phyloP scores from a whole-genome alignment of 2,888 invertebrate genomes.

The Drosophila anceps region DNA sequence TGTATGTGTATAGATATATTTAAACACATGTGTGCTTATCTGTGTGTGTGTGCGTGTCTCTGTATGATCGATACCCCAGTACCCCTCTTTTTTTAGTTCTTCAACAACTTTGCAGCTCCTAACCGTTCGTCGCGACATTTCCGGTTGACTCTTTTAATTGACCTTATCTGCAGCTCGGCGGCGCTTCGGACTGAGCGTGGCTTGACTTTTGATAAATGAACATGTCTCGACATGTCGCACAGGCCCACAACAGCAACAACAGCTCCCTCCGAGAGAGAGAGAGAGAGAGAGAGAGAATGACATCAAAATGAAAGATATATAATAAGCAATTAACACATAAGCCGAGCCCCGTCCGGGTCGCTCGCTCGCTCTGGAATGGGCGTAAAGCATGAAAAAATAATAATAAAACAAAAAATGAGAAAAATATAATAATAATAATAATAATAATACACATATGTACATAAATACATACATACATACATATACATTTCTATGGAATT shows the following conservation, averaged over 20 bases:
- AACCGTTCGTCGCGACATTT: constrained; percentile 81
- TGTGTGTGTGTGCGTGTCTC: constrained; percentile 1
- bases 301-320: constrained; percentile 78
- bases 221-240: constrained; percentile 56
- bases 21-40: constrained; percentile 2
- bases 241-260: neutral
- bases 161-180: constrained; percentile 77
- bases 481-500: constrained; percentile 64
- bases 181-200: constrained; percentile 68
- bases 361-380: constrained; percentile 54
- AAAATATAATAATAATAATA: too few relatives aligned
- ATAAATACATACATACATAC: constrained; percentile 3
- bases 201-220: constrained; percentile 80
- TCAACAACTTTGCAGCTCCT: constrained; percentile 49
- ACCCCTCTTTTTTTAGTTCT: neutral
- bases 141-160: constrained; percentile 84
- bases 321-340: constrained; percentile 79
- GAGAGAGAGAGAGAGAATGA: constrained; percentile 34
- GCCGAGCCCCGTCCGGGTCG: constrained; percentile 30
- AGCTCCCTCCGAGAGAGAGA: constrained; percentile 28
- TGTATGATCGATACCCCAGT: constrained; percentile 31
- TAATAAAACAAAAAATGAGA: constrained; percentile 23
- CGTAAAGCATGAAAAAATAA: constrained; percentile 63
- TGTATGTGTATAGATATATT: neutral
- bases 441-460: constrained; percentile 21